phyloP scores from a whole-genome alignment of 2,113 vertebrate genomes.

The Petroica traversi region DNA sequence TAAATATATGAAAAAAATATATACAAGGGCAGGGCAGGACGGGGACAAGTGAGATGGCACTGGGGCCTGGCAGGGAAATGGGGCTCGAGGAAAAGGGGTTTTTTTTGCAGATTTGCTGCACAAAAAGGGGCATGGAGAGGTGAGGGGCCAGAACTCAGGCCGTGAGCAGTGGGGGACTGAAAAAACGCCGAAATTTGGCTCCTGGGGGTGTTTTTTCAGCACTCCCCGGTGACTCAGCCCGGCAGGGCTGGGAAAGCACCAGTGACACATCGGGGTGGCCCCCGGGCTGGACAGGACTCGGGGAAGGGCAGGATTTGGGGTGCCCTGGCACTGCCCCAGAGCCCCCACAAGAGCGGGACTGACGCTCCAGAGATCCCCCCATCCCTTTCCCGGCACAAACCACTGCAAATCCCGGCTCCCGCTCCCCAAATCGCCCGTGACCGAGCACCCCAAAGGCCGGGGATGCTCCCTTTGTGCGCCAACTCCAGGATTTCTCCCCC shows the following conservation, averaged over 20 bases:
- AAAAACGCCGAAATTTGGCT: accelerated
- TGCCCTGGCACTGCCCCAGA: accelerated
- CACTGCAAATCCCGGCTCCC: background rate
- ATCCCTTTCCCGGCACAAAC: accelerated
- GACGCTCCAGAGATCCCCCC: too few species aligned
- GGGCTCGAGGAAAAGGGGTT: accelerated
- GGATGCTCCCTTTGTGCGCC: background rate
- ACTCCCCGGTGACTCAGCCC: conserved; percentile 48
- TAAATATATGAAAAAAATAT: accelerated
- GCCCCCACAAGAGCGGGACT: too few species aligned
- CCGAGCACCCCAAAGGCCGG: background rate
- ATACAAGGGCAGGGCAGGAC: accelerated
- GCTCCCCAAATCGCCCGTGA: too few species aligned
- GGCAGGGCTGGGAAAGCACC: background rate
- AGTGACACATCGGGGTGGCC: background rate
- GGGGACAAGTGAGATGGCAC: accelerated
- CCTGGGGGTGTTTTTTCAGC: background rate
- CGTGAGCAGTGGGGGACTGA: accelerated
- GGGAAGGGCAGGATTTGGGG: background rate
- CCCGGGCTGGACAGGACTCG: background rate
- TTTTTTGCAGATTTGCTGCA: background rate
- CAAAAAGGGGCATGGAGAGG: background rate
- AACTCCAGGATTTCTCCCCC: background rate
- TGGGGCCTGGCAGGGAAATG: background rate
- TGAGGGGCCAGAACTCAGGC: background rate